Evolutionary conservation across 2,888 invertebrate genomes (phyloP).

Genomic region (Griposia aprilina): DNA sequence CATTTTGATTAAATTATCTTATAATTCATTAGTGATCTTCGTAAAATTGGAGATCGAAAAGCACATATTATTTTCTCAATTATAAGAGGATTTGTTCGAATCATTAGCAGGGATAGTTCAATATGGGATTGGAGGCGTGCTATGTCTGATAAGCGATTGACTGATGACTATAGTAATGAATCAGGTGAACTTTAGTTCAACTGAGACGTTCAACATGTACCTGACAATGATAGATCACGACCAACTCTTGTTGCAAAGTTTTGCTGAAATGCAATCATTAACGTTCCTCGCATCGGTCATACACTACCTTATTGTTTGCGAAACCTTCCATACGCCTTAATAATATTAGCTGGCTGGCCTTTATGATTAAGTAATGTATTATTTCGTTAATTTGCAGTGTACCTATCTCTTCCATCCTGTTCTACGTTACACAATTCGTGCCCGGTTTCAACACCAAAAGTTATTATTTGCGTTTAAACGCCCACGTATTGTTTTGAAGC

Average conservation of each 20-base stretch:
- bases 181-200: constrained; percentile 52
- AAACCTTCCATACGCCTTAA: constrained; percentile 11
- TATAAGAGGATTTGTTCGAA: constrained; percentile 13
- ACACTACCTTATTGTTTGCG: constrained; percentile 4
- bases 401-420: constrained; percentile 36
- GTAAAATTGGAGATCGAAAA: constrained; percentile 28
- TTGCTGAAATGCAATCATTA: constrained; percentile 21
- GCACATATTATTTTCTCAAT: constrained; percentile 23
- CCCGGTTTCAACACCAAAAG: constrained; percentile 66
- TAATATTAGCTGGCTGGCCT: neutral
- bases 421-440: constrained; percentile 53
- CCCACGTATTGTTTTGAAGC: constrained; percentile 65
- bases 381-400: constrained; percentile 49
- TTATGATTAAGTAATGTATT: constrained; percentile 27
- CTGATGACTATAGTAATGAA: constrained; percentile 54
- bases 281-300: neutral
- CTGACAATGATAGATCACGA: constrained; percentile 59
- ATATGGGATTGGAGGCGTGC: constrained; percentile 20
- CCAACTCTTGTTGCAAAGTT: constrained; percentile 37
- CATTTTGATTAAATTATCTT: constrained; percentile 59
- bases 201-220: constrained; percentile 44
- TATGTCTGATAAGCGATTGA: constrained; percentile 56
- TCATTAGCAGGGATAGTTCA: constrained; percentile 22
- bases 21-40: constrained; percentile 41
- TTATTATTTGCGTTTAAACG: constrained; percentile 66